Conservation (phyloP, 2,113 vertebrate species). For the Lota lota region DNA sequence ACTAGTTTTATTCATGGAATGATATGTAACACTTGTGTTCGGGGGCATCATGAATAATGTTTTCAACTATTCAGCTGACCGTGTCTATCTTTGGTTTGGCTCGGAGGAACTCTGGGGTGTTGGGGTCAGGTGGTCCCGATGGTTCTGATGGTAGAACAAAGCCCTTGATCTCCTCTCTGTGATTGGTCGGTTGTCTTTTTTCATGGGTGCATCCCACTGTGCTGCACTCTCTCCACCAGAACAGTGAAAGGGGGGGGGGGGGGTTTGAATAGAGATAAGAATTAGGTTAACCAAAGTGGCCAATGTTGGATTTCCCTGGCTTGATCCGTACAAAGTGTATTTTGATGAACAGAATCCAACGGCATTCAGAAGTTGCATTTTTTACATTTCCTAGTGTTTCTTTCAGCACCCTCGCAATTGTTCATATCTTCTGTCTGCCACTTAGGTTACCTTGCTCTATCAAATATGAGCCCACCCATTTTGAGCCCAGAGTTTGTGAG, state of each 20-base stretch:
- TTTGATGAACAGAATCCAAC: no score
- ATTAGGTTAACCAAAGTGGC: no score
- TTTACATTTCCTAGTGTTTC: no score
- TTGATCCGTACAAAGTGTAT: no score
- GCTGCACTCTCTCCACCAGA: background rate
- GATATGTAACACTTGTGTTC: background rate
- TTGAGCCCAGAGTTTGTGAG: conserved; percentile 11
- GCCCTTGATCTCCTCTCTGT: background rate
- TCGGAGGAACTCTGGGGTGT: background rate
- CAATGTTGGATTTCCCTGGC: no score
- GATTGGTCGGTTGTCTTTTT: background rate
- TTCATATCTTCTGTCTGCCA: no score
- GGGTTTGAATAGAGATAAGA: no score
- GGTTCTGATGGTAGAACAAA: background rate
- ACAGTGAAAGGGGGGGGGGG: no score
- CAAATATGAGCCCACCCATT: background rate
- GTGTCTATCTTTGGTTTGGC: background rate
- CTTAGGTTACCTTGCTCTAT: no score
- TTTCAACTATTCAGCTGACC: background rate
- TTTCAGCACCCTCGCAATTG: no score
- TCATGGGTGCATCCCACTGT: background rate
- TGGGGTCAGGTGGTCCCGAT: background rate
- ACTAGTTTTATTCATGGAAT: no score
- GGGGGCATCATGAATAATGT: conserved; percentile 1
- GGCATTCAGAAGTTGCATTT: no score